Percentiles rank a stretch among this genome's conserved stretches.
Conservation (phyloP, 2,888 invertebrate genomes). For the Lacanobia oleracea region DNA sequence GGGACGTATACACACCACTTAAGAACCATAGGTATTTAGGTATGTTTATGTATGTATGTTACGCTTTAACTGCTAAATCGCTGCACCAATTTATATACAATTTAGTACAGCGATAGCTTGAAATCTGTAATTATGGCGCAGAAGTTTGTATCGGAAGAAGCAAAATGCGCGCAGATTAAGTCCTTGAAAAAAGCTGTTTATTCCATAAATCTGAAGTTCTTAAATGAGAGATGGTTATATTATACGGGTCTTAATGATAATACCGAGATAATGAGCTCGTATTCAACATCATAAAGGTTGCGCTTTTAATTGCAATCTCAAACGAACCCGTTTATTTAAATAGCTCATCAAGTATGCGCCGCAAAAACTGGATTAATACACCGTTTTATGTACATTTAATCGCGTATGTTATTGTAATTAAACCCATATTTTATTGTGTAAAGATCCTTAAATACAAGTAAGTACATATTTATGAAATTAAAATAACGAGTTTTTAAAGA, state of each 20-base stretch:
- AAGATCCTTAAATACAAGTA: background rate
- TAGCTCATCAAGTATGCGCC: background rate
- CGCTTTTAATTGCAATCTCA: conserved; percentile 39
- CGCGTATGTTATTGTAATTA: conserved; percentile 18
- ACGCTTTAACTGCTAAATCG: background rate
- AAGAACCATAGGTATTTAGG: conserved; percentile 13
- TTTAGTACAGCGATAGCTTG: background rate
- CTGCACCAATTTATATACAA: background rate
- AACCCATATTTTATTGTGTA: conserved; percentile 26
- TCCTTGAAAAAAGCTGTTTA: background rate
- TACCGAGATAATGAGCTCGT: conserved; percentile 26
- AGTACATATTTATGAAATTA: background rate
- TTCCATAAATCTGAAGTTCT: background rate
- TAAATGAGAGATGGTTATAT: background rate
- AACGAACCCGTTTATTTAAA: conserved; percentile 30
- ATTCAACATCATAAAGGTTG: conserved; percentile 22
- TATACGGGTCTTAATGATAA: conserved; percentile 6
- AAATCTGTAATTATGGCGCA: too few species aligned
- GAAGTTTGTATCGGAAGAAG: background rate
- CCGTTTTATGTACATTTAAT: conserved; percentile 11
- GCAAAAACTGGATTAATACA: conserved; percentile 38
- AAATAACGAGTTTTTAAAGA: background rate
- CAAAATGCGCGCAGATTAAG: background rate
- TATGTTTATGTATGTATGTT: background rate
- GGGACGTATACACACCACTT: conserved; percentile 62